phyloP scores from a whole-genome alignment of 2,797 vertebrate genomes.

The Selene dorsalis region DNA sequence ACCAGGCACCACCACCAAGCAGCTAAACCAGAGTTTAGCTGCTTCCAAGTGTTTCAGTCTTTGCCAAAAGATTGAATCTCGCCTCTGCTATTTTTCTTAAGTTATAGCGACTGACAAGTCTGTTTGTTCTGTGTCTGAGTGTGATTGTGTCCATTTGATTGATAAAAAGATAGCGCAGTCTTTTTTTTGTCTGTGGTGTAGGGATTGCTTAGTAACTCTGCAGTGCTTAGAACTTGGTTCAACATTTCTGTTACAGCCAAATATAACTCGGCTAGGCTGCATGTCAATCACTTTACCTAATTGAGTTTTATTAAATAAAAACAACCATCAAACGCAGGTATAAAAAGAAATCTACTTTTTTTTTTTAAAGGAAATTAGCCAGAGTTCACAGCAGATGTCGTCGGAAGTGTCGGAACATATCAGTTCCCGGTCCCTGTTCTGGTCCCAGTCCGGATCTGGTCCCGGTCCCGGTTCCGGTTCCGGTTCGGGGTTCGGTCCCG shows the following conservation, averaged over 20 bases:
- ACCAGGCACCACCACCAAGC: no score
- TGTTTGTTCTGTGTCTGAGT: background rate
- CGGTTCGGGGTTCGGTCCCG: no score
- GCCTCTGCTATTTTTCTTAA: conserved; percentile 19
- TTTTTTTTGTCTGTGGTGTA: conserved; percentile 27
- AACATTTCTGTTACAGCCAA: conserved; percentile 31
- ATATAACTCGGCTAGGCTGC: no score
- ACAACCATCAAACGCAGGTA: background rate
- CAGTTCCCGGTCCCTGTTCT: no score
- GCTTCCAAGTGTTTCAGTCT: conserved; percentile 25
- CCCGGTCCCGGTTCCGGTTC: no score
- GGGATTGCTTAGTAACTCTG: background rate
- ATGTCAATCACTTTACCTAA: conserved; percentile 22
- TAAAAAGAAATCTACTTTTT: conserved; percentile 5
- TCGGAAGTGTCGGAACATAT: no score
- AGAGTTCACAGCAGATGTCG: no score
- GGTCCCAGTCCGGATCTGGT: no score
- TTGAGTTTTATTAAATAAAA: conserved; percentile 45
- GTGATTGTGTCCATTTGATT: conserved; percentile 6
- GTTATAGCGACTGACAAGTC: conserved; percentile 6
- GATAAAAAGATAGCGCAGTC: background rate
- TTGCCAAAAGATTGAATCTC: conserved; percentile 44
- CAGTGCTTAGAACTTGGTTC: background rate
- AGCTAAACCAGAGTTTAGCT: conserved; percentile 21
- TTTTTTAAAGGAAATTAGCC: no score